phyloP scores from a whole-genome alignment of 2,888 invertebrate genomes.

The Acleris cristana region DNA sequence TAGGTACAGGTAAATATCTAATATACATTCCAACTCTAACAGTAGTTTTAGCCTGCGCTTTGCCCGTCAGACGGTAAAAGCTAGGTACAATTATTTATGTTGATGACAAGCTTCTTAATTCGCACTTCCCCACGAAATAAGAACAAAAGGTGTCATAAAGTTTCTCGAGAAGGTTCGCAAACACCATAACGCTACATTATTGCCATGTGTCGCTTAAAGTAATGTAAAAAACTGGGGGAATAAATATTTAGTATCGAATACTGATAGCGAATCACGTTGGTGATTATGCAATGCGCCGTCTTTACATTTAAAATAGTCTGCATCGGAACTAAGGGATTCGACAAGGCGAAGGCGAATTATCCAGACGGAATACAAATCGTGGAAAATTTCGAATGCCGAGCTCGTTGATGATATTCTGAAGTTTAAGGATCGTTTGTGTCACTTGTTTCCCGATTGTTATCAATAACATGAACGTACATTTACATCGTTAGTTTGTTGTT shows the following conservation, averaged over 20 bases:
- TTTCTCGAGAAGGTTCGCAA: constrained; percentile 10
- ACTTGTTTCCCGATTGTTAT: constrained; percentile 37
- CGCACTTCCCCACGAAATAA: not conserved
- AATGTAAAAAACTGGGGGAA: constrained; percentile 66
- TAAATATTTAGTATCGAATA: constrained; percentile 79
- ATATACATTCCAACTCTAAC: too few relatives aligned
- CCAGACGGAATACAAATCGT: constrained; percentile 79
- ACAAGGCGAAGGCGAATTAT: constrained; percentile 68
- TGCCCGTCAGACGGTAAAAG: too few relatives aligned
- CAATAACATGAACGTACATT: constrained; percentile 29
- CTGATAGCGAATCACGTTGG: constrained; percentile 78
- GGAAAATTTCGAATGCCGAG: constrained; percentile 74
- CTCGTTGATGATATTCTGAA: constrained; percentile 61
- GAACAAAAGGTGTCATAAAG: constrained; percentile 9
- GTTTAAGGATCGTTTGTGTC: constrained; percentile 51
- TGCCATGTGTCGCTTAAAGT: constrained; percentile 59
- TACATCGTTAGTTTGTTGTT: constrained; percentile 12
- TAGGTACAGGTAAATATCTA: too few relatives aligned
- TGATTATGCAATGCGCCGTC: constrained; percentile 79
- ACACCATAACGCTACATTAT: constrained; percentile 54
- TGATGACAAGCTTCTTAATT: not conserved
- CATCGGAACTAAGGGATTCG: constrained; percentile 74
- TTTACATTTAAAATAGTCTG: constrained; percentile 81
- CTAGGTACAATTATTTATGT: not conserved
- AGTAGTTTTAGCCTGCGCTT: too few relatives aligned